A percentile compares a stretch with the other conserved stretches of the same genome.
phyloP scores from a whole-genome alignment of 2,797 vertebrate genomes.

The Phyllotis vaccarum region DNA sequence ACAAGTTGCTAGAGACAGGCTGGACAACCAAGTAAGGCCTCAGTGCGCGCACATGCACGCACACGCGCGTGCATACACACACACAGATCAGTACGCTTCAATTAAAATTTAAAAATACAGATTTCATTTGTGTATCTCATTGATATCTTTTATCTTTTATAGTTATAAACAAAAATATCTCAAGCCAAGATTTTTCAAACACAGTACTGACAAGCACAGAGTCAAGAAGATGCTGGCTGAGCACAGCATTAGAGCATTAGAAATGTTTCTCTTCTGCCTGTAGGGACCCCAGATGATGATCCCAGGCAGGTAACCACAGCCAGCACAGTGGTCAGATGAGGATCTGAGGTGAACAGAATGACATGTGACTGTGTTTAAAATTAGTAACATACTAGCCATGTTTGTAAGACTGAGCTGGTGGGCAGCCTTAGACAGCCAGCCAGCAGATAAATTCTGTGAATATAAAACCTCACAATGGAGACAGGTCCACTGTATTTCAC shows the following conservation, averaged over 20 bases:
- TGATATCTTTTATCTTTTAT: neutral
- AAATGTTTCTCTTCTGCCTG: neutral
- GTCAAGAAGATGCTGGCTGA: neutral
- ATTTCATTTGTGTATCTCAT: slow-evolving; percentile 19
- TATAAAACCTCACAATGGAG: neutral
- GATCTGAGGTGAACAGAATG: slow-evolving; percentile 14
- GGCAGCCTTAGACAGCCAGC: neutral
- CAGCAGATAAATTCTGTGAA: neutral
- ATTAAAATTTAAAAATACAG: neutral
- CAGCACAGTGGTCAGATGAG: slow-evolving; percentile 25
- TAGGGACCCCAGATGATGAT: neutral
- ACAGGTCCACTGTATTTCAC: neutral
- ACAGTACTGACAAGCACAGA: slow-evolving; percentile 7
- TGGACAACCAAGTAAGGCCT: neutral
- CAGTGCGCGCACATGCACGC: no score
- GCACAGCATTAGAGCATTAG: neutral
- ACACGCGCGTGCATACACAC: no score
- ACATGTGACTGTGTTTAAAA: slow-evolving; percentile 73
- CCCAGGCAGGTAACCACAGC: neutral
- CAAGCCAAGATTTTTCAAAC: neutral
- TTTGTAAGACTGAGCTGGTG: neutral
- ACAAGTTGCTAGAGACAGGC: neutral
- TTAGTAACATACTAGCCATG: slow-evolving; percentile 78
- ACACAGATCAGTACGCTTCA: neutral
- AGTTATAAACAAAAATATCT: neutral